These are phyloP conservation scores for Petrolisthes cinctipes DNA, from an alignment of 2,888 invertebrate species.

Conservation along the genomic window DNA sequence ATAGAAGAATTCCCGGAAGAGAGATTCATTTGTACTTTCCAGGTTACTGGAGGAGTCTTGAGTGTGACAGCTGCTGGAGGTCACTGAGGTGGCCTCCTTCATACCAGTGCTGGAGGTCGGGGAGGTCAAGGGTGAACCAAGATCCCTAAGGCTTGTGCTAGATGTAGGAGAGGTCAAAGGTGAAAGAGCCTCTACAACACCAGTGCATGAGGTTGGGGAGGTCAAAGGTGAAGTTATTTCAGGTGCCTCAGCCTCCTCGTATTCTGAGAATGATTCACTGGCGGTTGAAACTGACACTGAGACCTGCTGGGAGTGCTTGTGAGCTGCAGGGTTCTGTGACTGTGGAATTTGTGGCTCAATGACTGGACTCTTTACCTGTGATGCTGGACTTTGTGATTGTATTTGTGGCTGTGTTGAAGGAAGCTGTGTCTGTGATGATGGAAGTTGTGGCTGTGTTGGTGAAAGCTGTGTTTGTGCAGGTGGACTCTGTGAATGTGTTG, in stretches of 20 bases:
- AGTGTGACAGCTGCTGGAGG: slow-evolving; percentile 6
- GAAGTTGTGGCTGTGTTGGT: background rate
- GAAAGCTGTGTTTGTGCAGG: background rate
- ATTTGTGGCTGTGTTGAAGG: background rate
- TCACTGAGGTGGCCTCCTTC: background rate
- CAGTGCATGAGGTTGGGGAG: background rate
- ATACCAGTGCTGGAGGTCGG: background rate
- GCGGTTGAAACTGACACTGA: background rate
- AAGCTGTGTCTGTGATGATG: background rate
- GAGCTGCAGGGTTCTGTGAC: background rate
- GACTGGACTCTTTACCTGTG: background rate
- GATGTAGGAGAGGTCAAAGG: too few relatives aligned
- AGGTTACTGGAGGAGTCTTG: slow-evolving; percentile 17
- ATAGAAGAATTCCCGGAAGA: slow-evolving; percentile 20
- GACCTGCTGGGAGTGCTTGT: slow-evolving; percentile 43
- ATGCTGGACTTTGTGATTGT: background rate
- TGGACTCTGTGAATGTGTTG: background rate
- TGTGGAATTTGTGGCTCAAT: background rate
- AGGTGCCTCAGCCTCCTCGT: slow-evolving; percentile 21
- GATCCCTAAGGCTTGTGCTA: too few relatives aligned
- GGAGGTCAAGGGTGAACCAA: background rate
- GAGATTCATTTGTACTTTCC: slow-evolving; percentile 19
- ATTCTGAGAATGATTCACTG: slow-evolving; percentile 23
- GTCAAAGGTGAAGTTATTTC: background rate
- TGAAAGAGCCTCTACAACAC: background rate